Evolutionary conservation across 2,113 vertebrate genomes (phyloP), one percentile per base, ranked within the genome.

Genomic region (Hystrix brachyura): DNA sequence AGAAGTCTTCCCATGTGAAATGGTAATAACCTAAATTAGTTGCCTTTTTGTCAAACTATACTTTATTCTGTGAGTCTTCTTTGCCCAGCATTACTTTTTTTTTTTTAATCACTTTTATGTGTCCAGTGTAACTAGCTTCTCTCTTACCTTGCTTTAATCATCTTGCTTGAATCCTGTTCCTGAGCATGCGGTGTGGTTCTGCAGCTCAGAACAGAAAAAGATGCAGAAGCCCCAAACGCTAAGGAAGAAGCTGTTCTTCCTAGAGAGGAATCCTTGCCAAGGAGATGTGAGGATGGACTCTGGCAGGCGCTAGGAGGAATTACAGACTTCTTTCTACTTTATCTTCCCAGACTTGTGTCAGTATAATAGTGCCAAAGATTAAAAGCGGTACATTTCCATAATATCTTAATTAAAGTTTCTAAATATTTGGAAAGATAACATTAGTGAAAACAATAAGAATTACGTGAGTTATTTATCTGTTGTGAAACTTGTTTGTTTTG

Each of bases 261-360:
- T 94, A 65, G 25, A 80, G 83, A 86, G 65, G 43, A 95, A 94
- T 95, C 90, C 0, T 1, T 93, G 69, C 69, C 46, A 96, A 96
- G 62, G 38, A 96, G 76, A 92, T 97, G 62, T 15, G 48, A 32
- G 23, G 82, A 93, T 15, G n/a, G 55, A 59, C 81, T 94, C 17
- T 84, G 62, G 3, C 60, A 95, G 69, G n/a, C 9, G 85, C 6
- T 67, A 43, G 15, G 29, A n/a, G 87, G 57, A 92, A 62, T 34
- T 81, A 80, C 53, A 80, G 80, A 83, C 38, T 48, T 60, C 3
- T 94, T 86, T 72, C 59, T 23, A 92, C 13, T 86, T 86, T 87
- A 32, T 64, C 53, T 89, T 79, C 72, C 51, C 7, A 85, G 90
- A 78, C 82, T 89, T 83, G 17, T 59, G 29, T 86, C 29, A 74